Percentiles rank a stretch among this genome's conserved stretches.
Conservation (phyloP, 2,113 vertebrate species). For the Motacilla alba region DNA sequence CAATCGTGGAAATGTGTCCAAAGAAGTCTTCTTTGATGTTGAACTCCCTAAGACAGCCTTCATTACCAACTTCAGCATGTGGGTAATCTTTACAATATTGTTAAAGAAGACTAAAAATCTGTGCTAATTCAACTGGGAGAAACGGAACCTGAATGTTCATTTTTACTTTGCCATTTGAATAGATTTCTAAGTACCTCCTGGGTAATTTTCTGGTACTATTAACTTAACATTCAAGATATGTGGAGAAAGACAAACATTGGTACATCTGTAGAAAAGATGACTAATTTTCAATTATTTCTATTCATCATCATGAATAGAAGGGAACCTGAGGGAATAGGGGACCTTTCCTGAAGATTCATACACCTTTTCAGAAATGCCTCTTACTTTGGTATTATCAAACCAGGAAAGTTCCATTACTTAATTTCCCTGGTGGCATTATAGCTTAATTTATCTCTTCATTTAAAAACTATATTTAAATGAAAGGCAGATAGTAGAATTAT, state of each 20-base stretch:
- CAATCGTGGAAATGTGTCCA: constrained; percentile 77
- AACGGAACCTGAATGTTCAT: background rate
- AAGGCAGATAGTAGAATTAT: background rate
- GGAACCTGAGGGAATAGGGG: background rate
- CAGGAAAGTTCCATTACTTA: background rate
- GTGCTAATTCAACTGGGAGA: background rate
- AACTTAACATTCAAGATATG: background rate
- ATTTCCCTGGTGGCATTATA: background rate
- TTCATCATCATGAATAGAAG: background rate
- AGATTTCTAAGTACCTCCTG: background rate
- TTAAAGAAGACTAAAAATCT: background rate
- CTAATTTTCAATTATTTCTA: background rate
- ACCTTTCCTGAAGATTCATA: background rate
- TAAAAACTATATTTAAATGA: background rate
- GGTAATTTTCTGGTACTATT: background rate
- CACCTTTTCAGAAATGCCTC: background rate
- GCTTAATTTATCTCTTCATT: background rate
- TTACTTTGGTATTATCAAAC: background rate
- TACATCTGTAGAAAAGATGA: background rate
- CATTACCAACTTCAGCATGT: constrained; percentile 94
- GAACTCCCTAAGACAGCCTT: constrained; percentile 92
- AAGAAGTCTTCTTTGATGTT: constrained; percentile 86
- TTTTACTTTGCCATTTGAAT: background rate
- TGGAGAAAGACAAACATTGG: background rate
- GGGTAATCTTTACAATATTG: constrained; percentile 32